phyloP scores from a whole-genome alignment of 2,888 invertebrate species.

The Linnaemya tessellans region DNA sequence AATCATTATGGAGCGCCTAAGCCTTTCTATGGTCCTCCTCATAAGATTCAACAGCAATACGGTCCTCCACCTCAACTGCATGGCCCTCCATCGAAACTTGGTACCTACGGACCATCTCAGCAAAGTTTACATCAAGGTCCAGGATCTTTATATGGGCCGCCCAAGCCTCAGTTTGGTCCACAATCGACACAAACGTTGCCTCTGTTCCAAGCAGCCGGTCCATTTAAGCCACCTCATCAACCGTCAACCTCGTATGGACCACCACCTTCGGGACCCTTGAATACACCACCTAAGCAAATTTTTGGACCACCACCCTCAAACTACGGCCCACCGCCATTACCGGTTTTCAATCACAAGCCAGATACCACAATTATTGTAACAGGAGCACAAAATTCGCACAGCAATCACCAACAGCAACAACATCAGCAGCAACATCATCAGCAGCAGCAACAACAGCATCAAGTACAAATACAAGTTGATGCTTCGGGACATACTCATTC shows the following conservation, averaged over 20 bases:
- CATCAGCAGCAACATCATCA: slow-evolving; percentile 77
- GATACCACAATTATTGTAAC: slow-evolving; percentile 78
- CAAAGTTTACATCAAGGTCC: slow-evolving; percentile 75
- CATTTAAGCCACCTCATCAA: slow-evolving; percentile 77
- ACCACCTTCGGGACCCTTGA: slow-evolving; percentile 79
- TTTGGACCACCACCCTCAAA: slow-evolving; percentile 82
- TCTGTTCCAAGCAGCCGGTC: slow-evolving; percentile 78
- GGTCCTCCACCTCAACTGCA: slow-evolving; percentile 74
- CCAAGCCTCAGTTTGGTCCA: slow-evolving; percentile 74
- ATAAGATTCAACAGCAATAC: slow-evolving; percentile 76
- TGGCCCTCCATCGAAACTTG: slow-evolving; percentile 51
- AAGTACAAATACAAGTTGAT: slow-evolving; percentile 80
- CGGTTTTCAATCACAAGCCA: slow-evolving; percentile 75
- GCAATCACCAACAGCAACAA: slow-evolving; percentile 74
- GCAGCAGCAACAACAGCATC: slow-evolving; percentile 84
- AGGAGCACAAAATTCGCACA: slow-evolving; percentile 22
- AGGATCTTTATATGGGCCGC: too few relatives aligned
- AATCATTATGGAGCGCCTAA: slow-evolving; percentile 81
- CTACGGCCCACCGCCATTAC: slow-evolving; percentile 82
- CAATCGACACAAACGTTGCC: slow-evolving; percentile 81
- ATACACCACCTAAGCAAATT: slow-evolving; percentile 81
- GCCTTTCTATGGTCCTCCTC: slow-evolving; percentile 83
- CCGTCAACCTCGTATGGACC: slow-evolving; percentile 79
- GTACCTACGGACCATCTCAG: slow-evolving; percentile 83
- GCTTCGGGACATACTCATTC: slow-evolving; percentile 79